phyloP scores from a whole-genome alignment of 2,888 invertebrate species.

The Gymnocheta viridis region DNA sequence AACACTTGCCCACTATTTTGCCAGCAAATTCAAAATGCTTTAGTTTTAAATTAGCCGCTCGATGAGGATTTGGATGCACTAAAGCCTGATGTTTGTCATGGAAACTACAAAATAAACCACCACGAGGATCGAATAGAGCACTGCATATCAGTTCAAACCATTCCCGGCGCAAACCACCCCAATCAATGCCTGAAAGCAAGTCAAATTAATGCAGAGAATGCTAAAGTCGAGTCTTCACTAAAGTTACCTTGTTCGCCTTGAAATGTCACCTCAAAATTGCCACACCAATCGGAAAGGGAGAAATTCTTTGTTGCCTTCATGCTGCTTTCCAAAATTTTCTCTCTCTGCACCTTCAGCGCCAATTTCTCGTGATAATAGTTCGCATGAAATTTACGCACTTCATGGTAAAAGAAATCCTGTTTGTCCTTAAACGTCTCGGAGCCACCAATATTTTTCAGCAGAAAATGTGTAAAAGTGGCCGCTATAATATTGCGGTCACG shows the following conservation, averaged over 20 bases:
- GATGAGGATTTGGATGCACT: conserved; percentile 93
- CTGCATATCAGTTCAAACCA: conserved; percentile 97
- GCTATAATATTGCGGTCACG: conserved; percentile 95
- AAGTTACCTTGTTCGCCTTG: conserved; percentile 93
- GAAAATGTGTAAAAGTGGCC: conserved; percentile 94
- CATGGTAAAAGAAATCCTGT: conserved; percentile 90
- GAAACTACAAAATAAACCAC: conserved; percentile 92
- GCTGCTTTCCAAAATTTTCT: conserved; percentile 90
- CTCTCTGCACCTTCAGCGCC: conserved; percentile 90
- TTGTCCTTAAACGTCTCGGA: conserved; percentile 96
- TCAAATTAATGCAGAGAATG: background rate
- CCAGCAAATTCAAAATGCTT: conserved; percentile 97
- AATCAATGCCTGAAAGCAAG: conserved; percentile 88
- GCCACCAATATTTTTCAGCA: conserved; percentile 96
- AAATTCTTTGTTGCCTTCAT: conserved; percentile 94
- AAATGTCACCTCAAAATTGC: conserved; percentile 95
- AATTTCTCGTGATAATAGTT: conserved; percentile 94
- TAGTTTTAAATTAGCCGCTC: conserved; percentile 90
- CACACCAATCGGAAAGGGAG: conserved; percentile 95
- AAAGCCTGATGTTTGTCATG: conserved; percentile 93
- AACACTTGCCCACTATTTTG: conserved; percentile 95
- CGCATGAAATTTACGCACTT: conserved; percentile 92
- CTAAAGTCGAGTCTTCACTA: background rate
- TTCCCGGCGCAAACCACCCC: conserved; percentile 96
- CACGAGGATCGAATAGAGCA: conserved; percentile 91